Evolutionary conservation across 2,888 invertebrate genomes (phyloP).

Genomic region (Sarcophaga caerulescens): DNA sequence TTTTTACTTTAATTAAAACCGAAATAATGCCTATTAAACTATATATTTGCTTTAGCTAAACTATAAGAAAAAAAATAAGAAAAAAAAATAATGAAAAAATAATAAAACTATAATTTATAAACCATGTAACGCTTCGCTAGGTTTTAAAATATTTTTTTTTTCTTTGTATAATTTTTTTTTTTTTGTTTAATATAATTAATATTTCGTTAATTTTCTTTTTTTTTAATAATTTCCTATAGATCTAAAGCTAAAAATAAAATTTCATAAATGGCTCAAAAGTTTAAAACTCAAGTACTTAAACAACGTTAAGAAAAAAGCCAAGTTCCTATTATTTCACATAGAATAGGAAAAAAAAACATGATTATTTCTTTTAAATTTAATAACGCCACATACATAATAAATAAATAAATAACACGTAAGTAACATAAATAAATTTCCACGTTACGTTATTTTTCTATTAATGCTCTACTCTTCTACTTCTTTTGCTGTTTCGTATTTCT

Average conservation of each 20-base stretch:
- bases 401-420: too few relatives aligned
- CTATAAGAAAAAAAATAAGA: conserved; percentile 57
- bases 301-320: too few relatives aligned
- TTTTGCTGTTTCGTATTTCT: too few relatives aligned
- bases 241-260: background rate
- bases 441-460: too few relatives aligned
- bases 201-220: background rate
- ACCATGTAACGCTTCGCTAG: conserved; percentile 40
- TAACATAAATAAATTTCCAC: too few relatives aligned
- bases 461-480: too few relatives aligned
- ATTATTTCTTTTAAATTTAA: too few relatives aligned
- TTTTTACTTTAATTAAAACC: conserved; percentile 23
- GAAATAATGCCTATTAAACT: conserved; percentile 8
- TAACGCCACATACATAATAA: too few relatives aligned
- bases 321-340: too few relatives aligned
- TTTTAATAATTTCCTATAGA: conserved; percentile 46
- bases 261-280: background rate
- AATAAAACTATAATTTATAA: conserved; percentile 44
- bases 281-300: background rate
- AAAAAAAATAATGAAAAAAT: conserved; percentile 17
- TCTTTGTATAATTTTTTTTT: too few relatives aligned
- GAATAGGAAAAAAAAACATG: too few relatives aligned
- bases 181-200: background rate
- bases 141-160: conserved; percentile 9
- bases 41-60: conserved; percentile 28